These are phyloP conservation scores for Schmidtea mediterranea DNA, from an alignment of 1,140 invertebrate species.

Conservation along the genomic window DNA sequence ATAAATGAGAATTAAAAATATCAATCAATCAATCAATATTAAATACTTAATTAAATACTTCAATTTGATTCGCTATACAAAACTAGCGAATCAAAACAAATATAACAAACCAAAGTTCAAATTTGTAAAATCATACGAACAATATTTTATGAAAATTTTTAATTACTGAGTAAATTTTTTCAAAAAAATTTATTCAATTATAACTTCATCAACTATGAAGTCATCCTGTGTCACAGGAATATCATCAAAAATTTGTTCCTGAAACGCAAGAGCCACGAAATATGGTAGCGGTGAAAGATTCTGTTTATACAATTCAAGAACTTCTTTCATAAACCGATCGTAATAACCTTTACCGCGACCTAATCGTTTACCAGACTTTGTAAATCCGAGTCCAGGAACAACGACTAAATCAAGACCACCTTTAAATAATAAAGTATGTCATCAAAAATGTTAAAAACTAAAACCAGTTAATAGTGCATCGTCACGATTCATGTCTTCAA, in stretches of 20 bases:
- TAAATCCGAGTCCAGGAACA: not conserved
- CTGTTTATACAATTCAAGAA: not conserved
- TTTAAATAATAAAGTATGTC: not conserved
- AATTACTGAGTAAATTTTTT: no score
- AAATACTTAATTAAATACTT: no score
- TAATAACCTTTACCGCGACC: not conserved
- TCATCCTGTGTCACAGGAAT: not conserved
- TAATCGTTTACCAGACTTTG: not conserved
- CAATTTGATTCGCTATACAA: no score
- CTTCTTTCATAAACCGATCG: not conserved
- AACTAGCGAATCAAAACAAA: no score
- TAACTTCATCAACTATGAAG: not conserved
- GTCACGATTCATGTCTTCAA: not conserved
- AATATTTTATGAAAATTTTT: no score
- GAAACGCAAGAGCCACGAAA: not conserved
- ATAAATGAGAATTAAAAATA: no score
- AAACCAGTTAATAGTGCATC: not conserved
- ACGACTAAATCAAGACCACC: not conserved
- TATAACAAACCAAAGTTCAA: no score
- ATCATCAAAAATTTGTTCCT: not conserved
- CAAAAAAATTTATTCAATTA: not conserved
- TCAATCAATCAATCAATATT: no score
- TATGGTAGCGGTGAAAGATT: not conserved
- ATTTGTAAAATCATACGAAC: no score
- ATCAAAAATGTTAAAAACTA: no score